A percentile compares a stretch with the other conserved stretches of the same genome.
phyloP scores from a whole-genome alignment of 2,113 vertebrate species.

The Terrapene triunguis region DNA sequence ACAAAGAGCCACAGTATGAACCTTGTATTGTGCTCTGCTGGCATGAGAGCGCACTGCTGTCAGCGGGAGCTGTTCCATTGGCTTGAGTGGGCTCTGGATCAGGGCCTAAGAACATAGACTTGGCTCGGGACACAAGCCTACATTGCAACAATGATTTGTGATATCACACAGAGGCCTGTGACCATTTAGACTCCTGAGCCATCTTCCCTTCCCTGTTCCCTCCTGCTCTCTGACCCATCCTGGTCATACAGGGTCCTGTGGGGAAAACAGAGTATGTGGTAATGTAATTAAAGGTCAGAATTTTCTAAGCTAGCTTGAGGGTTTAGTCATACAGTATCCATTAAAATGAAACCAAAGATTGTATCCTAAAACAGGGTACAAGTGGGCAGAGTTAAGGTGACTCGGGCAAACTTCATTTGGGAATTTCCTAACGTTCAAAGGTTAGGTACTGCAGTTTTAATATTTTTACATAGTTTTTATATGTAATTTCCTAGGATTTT shows the following conservation, averaged over 20 bases:
- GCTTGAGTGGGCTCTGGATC: not conserved
- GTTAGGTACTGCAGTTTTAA: not conserved
- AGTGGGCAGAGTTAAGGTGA: not conserved
- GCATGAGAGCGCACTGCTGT: not conserved
- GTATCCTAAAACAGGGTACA: not conserved
- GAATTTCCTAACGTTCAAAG: not conserved
- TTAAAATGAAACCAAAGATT: not conserved
- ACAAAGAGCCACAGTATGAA: not conserved
- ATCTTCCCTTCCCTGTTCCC: fast-evolving
- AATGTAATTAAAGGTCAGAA: not conserved
- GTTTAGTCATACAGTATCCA: not conserved
- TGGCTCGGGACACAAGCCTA: not conserved
- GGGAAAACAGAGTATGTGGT: not conserved
- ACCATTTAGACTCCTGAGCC: too few relatives aligned
- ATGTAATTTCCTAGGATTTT: not conserved
- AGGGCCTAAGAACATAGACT: not conserved
- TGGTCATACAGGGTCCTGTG: not conserved
- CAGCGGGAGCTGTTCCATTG: not conserved
- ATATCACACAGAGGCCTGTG: not conserved
- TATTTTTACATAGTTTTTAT: not conserved
- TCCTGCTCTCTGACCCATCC: not conserved
- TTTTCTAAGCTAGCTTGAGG: not conserved
- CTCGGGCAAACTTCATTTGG: not conserved
- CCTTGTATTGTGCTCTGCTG: not conserved
- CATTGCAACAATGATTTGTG: not conserved